phyloP scores from a whole-genome alignment of 2,113 vertebrate species.

The Polypterus bichir region DNA sequence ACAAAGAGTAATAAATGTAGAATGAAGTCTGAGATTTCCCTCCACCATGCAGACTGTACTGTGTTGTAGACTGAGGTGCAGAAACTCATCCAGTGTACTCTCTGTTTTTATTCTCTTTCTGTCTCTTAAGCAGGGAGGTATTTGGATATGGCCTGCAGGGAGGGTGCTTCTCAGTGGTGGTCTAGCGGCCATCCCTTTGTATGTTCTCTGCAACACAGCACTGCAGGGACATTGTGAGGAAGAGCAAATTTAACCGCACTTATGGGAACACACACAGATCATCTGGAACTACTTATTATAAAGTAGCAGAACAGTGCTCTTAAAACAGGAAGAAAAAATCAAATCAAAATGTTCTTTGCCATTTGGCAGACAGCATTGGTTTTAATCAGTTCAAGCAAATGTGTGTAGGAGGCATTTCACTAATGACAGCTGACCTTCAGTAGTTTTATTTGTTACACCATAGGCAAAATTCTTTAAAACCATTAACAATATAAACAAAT shows the following conservation, averaged over 20 bases:
- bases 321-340: constrained; percentile 55
- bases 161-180: constrained; percentile 35
- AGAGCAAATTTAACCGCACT: constrained; percentile 32
- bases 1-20: too few relatives aligned
- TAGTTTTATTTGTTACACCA: constrained; percentile 5
- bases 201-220: neutral
- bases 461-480: constrained; percentile 7
- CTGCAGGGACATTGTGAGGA: constrained; percentile 15
- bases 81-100: too few relatives aligned
- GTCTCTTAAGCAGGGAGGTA: constrained; percentile 27
- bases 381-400: constrained; percentile 57
- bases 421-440: constrained; percentile 10
- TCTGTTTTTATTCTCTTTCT: constrained; percentile 28
- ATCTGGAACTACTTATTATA: constrained; percentile 74
- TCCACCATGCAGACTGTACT: too few relatives aligned
- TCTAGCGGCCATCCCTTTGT: constrained; percentile 33
- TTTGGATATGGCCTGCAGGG: constrained; percentile 36
- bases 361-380: constrained; percentile 58
- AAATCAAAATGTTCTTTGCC: constrained; percentile 54
- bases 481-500: too few relatives aligned
- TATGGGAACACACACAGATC: constrained; percentile 37
- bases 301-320: constrained; percentile 52
- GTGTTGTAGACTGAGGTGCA: too few relatives aligned
- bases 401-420: constrained; percentile 26
- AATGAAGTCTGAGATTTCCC: too few relatives aligned